Percentiles rank a stretch among this genome's conserved stretches.
Conservation (phyloP, 1,140 invertebrate species). For the Macrobrachium rosenbergii region DNA sequence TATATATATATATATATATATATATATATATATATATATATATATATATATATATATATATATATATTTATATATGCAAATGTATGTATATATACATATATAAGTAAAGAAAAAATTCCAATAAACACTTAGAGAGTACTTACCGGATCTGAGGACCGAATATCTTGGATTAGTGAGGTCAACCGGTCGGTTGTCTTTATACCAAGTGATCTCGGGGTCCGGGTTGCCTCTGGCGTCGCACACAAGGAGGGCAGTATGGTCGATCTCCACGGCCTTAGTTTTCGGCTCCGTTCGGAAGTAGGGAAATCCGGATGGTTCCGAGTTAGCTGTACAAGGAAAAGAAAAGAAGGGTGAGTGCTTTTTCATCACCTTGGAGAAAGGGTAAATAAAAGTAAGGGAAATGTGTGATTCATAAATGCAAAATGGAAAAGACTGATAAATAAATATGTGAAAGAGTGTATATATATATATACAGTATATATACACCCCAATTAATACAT, state of each 20-base stretch:
- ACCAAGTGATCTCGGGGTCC: conserved; percentile 89
- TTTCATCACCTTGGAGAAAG: too few relatives aligned
- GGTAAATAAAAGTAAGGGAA: neutral
- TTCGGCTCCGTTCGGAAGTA: conserved; percentile 87
- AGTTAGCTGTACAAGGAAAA: conserved; percentile 80
- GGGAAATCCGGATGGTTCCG: conserved; percentile 91
- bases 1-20: conserved; percentile 32
- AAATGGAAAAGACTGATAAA: neutral
- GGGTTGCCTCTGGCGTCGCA: conserved; percentile 91
- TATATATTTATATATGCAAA: conserved; percentile 15
- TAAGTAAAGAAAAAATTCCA: neutral
- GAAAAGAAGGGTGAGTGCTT: conserved; percentile 30
- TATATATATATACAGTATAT: conserved; percentile 27
- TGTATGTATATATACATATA: conserved; percentile 24
- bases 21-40: conserved; percentile 34
- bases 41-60: conserved; percentile 25
- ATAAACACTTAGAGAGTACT: conserved; percentile 22
- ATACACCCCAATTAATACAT: neutral
- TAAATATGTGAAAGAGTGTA: conserved; percentile 21
- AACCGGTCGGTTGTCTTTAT: conserved; percentile 90
- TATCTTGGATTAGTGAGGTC: conserved; percentile 75
- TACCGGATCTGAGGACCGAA: conserved; percentile 65
- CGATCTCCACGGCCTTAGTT: conserved; percentile 93
- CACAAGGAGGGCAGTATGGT: conserved; percentile 88
- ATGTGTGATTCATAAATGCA: neutral